A percentile compares a stretch with the other conserved stretches of the same genome.
Evolutionary conservation across 1,140 invertebrate genomes (phyloP).

Genomic region (Orussus abietinus): DNA sequence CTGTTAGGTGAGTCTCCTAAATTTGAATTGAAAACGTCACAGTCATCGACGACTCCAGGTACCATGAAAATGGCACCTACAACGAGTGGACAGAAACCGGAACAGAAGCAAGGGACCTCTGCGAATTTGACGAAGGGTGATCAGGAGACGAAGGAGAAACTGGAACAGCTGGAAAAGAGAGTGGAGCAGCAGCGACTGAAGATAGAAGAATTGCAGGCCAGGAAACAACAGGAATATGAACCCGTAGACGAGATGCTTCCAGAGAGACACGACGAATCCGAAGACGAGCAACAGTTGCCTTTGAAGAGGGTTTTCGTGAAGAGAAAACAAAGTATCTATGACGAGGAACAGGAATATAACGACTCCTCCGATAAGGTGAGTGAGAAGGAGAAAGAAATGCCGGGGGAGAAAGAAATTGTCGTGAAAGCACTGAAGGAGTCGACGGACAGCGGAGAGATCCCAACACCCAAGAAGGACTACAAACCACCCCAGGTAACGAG

Average conservation of each 20-base stretch:
- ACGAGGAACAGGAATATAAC: slow-evolving; percentile 47
- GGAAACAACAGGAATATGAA: slow-evolving; percentile 44
- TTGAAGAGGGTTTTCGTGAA: slow-evolving; percentile 51
- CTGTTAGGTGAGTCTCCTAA: slow-evolving; percentile 24
- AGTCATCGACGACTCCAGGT: slow-evolving; percentile 16
- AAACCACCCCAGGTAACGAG: slow-evolving; percentile 21
- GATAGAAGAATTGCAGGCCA: slow-evolving; percentile 45
- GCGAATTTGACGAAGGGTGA: slow-evolving; percentile 24
- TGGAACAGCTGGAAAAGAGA: slow-evolving; percentile 44
- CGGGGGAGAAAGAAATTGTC: slow-evolving; percentile 5
- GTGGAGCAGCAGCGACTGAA: slow-evolving; percentile 49
- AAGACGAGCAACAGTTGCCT: slow-evolving; percentile 49
- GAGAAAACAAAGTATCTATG: slow-evolving; percentile 49
- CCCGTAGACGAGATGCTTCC: slow-evolving; percentile 45
- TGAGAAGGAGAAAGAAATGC: slow-evolving; percentile 7
- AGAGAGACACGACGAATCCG: slow-evolving; percentile 48
- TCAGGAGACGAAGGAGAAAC: slow-evolving; percentile 44
- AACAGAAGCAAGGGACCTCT: slow-evolving; percentile 11
- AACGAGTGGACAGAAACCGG: slow-evolving; percentile 2
- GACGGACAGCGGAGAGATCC: slow-evolving; percentile 1
- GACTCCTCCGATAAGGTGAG: slow-evolving; percentile 26
- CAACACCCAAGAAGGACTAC: not conserved
- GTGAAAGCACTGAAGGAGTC: not conserved
- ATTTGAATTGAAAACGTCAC: slow-evolving; percentile 43
- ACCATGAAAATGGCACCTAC: slow-evolving; percentile 11